Conservation (phyloP, 2,113 vertebrate species). For the Oxyruncus cristatus region DNA sequence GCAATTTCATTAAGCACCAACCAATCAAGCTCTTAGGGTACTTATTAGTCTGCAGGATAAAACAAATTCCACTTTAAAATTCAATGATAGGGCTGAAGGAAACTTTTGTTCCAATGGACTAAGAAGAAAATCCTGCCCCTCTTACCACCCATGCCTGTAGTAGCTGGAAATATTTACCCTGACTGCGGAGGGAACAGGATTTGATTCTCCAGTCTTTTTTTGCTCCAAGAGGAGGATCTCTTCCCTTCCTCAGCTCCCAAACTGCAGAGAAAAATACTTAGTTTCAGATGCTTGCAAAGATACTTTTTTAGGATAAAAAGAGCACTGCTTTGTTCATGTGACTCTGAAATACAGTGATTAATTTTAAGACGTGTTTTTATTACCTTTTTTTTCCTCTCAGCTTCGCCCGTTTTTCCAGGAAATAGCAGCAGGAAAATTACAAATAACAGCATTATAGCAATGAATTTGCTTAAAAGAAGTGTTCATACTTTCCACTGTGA, state of each 20-base stretch:
- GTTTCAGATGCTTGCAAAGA: background rate
- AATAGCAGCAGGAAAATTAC: background rate
- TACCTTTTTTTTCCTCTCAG: background rate
- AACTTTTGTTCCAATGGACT: background rate
- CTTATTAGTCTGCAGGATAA: slow-evolving; percentile 46
- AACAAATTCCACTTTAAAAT: slow-evolving; percentile 51
- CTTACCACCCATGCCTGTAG: background rate
- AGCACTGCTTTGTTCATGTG: background rate
- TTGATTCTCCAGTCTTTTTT: background rate
- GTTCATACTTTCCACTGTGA: background rate
- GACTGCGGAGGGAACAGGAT: background rate
- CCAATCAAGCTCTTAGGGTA: slow-evolving; percentile 35
- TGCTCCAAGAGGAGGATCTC: background rate
- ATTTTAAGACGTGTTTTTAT: background rate
- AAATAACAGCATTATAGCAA: background rate
- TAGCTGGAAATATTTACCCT: background rate
- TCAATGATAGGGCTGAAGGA: slow-evolving; percentile 25
- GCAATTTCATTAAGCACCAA: slow-evolving; percentile 62
- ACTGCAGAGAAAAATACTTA: background rate
- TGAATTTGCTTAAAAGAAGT: background rate
- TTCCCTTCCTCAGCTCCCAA: background rate
- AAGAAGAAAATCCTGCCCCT: background rate
- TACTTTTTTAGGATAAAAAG: background rate
- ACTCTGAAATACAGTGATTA: background rate
- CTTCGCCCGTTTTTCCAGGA: background rate